Evolutionary conservation across 2,113 vertebrate genomes (phyloP), one percentile per base, ranked within the genome.

Genomic region (Tetrax tetrax): DNA sequence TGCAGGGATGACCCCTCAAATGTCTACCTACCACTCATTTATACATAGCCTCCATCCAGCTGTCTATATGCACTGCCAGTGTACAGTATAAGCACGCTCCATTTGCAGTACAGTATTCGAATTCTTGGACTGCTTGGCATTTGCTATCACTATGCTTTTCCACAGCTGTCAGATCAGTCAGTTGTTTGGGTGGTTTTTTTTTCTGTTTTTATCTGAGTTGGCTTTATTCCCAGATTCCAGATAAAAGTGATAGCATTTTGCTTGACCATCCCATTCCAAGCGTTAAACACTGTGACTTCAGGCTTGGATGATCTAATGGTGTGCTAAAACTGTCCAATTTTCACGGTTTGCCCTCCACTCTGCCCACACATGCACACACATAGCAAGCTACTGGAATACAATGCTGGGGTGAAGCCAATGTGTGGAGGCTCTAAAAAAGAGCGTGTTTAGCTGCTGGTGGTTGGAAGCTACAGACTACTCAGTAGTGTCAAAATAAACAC

Each of bases 171-270:
- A 94, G 95, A 95, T 92, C 97, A 98, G 93, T 96, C 65, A 90
- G 78, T 24, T 13, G 27, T 47, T 29, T 50, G 18, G 17, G 47
- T 48, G 4, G 9, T 18, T 38, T 38, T 88, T 92, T 78, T 47
- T 69, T 19, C 63, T 76, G 59, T 72, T 97, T 80, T 96, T 93
- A 97, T 97, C 94, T 3, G 43, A 92, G 89, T 88, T 98, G 98
- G 97, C 97, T 97, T 98, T 94, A 83, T 95, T 97, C 98, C 98
- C 97, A 98, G 97, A 97, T 97, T 97, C 90, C 93, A 97, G 97
- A 98, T 97, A 96, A 97, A 98, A 98, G 95, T 97, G 96, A 97
- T 93, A 96, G 76, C 65, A 91, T 97, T 97, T 98, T 97, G 89
- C 96, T 97, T 97, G 97, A 98, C 97, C 97, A 94, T 96, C 96